phyloP scores from a whole-genome alignment of 2,888 invertebrate species.

The Gari tellinella region DNA sequence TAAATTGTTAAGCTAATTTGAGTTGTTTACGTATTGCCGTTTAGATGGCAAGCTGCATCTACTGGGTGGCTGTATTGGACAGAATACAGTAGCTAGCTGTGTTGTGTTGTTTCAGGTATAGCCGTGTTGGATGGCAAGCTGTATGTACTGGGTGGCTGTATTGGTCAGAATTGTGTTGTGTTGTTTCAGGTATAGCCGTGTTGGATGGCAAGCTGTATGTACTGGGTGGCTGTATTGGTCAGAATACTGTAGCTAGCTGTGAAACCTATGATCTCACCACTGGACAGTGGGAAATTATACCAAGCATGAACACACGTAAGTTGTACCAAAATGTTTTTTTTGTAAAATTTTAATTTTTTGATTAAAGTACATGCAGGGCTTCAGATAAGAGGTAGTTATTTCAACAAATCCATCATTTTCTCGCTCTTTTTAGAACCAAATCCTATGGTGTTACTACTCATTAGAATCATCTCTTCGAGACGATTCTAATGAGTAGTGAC shows the following conservation, averaged over 20 bases:
- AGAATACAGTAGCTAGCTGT: slow-evolving; percentile 89
- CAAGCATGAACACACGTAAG: slow-evolving; percentile 88
- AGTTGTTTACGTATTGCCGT: slow-evolving; percentile 87
- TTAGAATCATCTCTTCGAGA: no score
- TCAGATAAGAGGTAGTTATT: no score
- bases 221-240: slow-evolving; percentile 92
- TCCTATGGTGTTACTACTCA: no score
- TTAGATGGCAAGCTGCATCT: slow-evolving; percentile 89
- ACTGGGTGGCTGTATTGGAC: slow-evolving; percentile 92
- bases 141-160: slow-evolving; percentile 93
- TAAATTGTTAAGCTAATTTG: no score
- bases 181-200: slow-evolving; percentile 87
- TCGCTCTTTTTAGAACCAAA: no score
- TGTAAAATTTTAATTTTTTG: no score
- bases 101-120: slow-evolving; percentile 87
- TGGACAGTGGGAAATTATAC: slow-evolving; percentile 82
- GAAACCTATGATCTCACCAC: slow-evolving; percentile 89
- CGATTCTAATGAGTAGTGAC: no score
- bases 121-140: slow-evolving; percentile 88
- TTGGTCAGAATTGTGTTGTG: slow-evolving; percentile 88
- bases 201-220: slow-evolving; percentile 89
- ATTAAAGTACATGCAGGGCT: no score
- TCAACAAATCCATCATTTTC: no score
- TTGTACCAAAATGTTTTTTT: no score
- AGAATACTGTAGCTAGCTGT: slow-evolving; percentile 89